Conservation (phyloP, 2,113 vertebrate species). For the Riparia riparia region DNA sequence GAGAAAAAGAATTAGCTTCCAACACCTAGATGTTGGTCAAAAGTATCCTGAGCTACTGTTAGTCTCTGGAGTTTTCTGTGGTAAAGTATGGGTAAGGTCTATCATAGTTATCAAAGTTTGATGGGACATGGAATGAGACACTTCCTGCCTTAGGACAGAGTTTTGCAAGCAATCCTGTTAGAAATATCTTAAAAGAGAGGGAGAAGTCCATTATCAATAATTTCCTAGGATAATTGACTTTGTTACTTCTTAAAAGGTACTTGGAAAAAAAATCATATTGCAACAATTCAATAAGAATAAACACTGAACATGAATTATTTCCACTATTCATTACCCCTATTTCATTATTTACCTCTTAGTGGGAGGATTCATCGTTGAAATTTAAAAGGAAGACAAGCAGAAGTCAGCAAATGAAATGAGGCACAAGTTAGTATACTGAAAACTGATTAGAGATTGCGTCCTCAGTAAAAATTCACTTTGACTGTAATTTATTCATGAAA, state of each 20-base stretch:
- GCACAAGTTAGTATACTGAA: background rate
- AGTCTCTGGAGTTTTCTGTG: background rate
- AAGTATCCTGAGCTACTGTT: background rate
- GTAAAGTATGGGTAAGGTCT: background rate
- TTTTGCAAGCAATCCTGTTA: background rate
- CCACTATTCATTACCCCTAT: background rate
- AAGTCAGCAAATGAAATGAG: background rate
- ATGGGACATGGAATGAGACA: background rate
- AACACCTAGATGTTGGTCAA: background rate
- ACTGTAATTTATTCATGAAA: constrained; percentile 46
- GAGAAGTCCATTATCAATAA: background rate
- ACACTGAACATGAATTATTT: background rate
- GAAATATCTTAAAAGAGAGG: background rate
- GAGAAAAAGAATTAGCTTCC: background rate
- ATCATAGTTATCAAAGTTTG: background rate
- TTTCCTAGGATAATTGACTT: background rate
- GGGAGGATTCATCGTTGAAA: background rate
- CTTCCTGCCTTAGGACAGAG: background rate
- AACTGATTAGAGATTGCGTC: background rate
- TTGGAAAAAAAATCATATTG: background rate
- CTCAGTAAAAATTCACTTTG: constrained; percentile 11
- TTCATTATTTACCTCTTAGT: background rate
- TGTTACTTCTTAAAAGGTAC: background rate
- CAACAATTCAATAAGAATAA: background rate
- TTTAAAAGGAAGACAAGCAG: background rate